Percentiles rank a stretch among this genome's conserved stretches.
Evolutionary conservation across 2,797 vertebrate species (phyloP).

Genomic region (Tauraco hartlaubi): DNA sequence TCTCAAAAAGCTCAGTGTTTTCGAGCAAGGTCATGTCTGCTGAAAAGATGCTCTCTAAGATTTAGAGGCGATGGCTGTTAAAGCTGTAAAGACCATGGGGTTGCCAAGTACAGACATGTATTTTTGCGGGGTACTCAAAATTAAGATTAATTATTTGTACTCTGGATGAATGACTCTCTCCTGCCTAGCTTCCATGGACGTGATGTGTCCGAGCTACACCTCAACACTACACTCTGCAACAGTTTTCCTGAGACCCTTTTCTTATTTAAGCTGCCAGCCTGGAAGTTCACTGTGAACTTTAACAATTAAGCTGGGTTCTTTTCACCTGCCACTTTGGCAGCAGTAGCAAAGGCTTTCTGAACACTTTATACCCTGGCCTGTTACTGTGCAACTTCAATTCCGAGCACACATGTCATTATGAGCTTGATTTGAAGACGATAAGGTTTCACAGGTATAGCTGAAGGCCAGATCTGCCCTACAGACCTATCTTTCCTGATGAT

Average conservation of each 20-base stretch:
- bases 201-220: not conserved
- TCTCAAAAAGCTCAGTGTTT: not conserved
- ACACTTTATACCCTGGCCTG: not conserved
- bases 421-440: not conserved
- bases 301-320: not conserved
- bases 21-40: not conserved
- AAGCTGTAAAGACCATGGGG: not conserved
- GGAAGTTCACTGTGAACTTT: not conserved
- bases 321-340: not conserved
- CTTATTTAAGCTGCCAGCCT: not conserved
- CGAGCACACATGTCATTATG: rapidly evolving
- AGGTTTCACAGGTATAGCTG: not conserved
- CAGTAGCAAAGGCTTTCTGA: not conserved
- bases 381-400: not conserved
- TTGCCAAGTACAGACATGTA: rapidly evolving
- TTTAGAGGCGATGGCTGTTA: not conserved
- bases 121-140: not conserved
- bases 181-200: not conserved
- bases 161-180: not conserved
- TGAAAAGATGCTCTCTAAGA: not conserved
- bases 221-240: not conserved
- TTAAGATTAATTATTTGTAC: not conserved
- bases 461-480: not conserved
- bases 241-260: not conserved
- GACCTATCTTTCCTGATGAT: not conserved